Evolutionary conservation across 2,888 invertebrate species (phyloP), one percentile per base, ranked within the genome.

Genomic region (Leucoma salicis): DNA sequence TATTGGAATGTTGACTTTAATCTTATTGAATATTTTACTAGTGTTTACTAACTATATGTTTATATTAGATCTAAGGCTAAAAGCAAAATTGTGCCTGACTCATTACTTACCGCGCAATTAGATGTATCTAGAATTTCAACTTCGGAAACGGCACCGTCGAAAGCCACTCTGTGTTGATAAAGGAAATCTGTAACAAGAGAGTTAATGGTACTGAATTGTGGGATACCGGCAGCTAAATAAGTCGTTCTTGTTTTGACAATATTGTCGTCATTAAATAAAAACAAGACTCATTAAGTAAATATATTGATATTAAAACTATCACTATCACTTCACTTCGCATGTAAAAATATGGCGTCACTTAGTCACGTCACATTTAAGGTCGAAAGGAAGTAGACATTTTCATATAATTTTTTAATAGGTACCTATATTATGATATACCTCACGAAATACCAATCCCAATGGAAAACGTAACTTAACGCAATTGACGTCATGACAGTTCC

Each of bases 81-180:
- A 52, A 60, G 54, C 51, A 49, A 53, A 42, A 55, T 46, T 49
- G 56, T 49, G 4, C 11, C 39, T 24, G 35, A 31, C 37, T 50
- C 46, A 61, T 70, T 56, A 53, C 94, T 93, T 91, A 95, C 95
- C 91, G 93, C 93, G 89, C 94, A 95, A 90, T 93, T 94, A 63
- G 94, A 95, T 62, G 94, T 95, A 85, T 94, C 95, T 83, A 94
- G 89, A 81, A 94, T 94, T 91, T 94, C 95, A 65, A 94, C 93
- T 85, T 95, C 95, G 50, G 94, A 94, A 58, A 93, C 92, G 56
- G 93, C 94, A 70, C 93, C 94, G 78, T 95, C 95, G 80, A 95
- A 94, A 55, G 93, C 94, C 63, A 94, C 93, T 79, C 93, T 92
- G 78, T 95, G 95, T 70, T 94, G 92, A 85, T 95, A 95, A 58